Percentiles rank a stretch among this genome's conserved stretches.
Conservation (phyloP, 2,888 invertebrate genomes). For the Oscheius sp. region DNA sequence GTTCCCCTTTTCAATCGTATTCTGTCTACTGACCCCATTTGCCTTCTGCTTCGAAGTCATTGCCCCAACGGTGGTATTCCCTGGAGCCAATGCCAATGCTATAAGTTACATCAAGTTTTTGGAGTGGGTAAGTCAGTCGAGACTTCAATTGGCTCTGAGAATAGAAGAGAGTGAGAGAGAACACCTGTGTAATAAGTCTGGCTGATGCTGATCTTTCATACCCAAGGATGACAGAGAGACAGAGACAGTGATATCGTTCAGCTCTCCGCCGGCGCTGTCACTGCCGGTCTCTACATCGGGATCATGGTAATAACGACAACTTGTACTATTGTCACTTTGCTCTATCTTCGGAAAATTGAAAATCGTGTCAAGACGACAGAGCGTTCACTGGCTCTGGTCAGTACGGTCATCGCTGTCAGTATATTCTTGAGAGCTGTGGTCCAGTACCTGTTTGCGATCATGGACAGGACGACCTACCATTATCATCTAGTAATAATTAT, state of each 20-base stretch:
- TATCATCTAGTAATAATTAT: too few species aligned
- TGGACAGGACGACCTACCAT: not conserved
- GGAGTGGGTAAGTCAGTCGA: too few species aligned
- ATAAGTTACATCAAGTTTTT: too few species aligned
- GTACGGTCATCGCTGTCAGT: not conserved
- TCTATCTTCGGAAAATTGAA: not conserved
- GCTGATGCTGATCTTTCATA: too few species aligned
- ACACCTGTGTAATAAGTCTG: too few species aligned
- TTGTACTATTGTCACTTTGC: not conserved
- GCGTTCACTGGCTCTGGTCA: not conserved
- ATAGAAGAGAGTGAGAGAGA: too few species aligned
- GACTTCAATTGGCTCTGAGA: too few species aligned
- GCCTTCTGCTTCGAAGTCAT: not conserved
- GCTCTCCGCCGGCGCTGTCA: not conserved
- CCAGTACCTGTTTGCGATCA: not conserved
- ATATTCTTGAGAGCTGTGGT: not conserved
- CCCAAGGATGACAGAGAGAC: too few species aligned
- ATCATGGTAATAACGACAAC: not conserved
- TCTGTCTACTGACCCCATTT: not conserved
- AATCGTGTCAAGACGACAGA: not conserved
- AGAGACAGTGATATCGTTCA: not conserved
- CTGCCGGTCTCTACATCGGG: too few species aligned
- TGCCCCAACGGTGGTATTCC: not conserved
- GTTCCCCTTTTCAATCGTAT: not conserved
- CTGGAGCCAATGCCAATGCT: not conserved